These are phyloP conservation scores for Hippocampus mohnikei DNA, from an alignment of 2,113 vertebrate species.

Conservation along the genomic window DNA sequence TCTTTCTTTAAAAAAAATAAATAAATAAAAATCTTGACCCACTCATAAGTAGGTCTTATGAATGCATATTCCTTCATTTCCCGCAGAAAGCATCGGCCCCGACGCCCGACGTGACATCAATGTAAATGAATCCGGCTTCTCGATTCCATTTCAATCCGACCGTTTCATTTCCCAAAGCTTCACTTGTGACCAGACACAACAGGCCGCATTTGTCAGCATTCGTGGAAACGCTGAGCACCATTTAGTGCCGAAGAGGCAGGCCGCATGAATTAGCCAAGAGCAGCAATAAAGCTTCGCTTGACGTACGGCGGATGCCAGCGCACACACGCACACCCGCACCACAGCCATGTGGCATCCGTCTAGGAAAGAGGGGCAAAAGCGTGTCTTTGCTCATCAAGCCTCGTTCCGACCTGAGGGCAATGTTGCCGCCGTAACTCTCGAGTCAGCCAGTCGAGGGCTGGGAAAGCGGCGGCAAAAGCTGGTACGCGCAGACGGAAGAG, in stretches of 20 bases:
- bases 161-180: neutral
- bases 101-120: neutral
- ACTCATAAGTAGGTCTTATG: neutral
- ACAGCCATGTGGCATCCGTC: conserved; percentile 16
- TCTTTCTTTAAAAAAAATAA: too few relatives aligned
- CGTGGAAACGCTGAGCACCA: neutral
- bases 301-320: neutral
- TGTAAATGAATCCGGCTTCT: neutral
- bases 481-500: conserved; percentile 10
- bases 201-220: neutral
- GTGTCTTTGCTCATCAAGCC: conserved; percentile 55
- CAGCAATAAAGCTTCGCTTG: neutral
- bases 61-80: neutral
- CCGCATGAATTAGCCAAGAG: conserved; percentile 5
- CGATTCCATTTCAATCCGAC: neutral
- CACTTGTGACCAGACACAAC: neutral
- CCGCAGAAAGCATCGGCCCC: neutral
- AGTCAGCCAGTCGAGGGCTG: conserved; percentile 50
- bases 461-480: conserved; percentile 48
- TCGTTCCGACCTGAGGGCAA: conserved; percentile 70
- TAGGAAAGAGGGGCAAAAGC: conserved; percentile 31
- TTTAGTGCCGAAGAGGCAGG: neutral
- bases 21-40: neutral
- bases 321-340: conserved; percentile 23
- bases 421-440: conserved; percentile 55